Evolutionary conservation across 2,888 invertebrate species (phyloP), one percentile per base, ranked within the genome.

Genomic region (Lutraria lutraria): DNA sequence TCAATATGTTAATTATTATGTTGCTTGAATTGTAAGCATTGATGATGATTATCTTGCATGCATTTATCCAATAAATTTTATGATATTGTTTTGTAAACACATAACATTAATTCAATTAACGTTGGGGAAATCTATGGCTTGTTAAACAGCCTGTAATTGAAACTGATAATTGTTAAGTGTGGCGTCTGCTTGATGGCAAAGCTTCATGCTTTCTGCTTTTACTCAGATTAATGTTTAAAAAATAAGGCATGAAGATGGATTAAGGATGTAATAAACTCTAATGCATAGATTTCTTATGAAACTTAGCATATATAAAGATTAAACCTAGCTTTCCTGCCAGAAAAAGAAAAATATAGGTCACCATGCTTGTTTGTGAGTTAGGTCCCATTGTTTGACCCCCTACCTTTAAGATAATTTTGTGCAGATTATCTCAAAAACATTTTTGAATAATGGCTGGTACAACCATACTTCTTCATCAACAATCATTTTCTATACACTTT

Each of bases 91-190:
- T 84, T 80, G 60, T 88, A 25, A 2, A 83, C 88, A 72, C 56
- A 63, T 88, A 81, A 53, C 60, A 85, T 88, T 88, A 88, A 85
- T 88, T 88, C 85, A 88, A 88, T 88, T 88, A 88, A 84, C 81
- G 68, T 81, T 68, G 82, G 54, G 29, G 31, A 81, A 53, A 76
- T 31, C 16, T 76, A 76, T 76, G 76, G 76, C 34, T 76, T 76
- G 34, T 76, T 76, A 34, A 76, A 76, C 76, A 76, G 34, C 31
- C 16, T 76, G 76, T 34, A 76, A 76, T 34, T 31, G 34, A 34
- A 76, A 15, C 76, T 76, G 76, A 76, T 76, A 76, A 76, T 76
- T 76, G 76, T 76, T 76, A 31, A 16, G 76, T 34, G 19, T 76
- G 76, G 76, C 76, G 76, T 34, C 76, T 16, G 76, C 34, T 34